Evolutionary conservation across 1,140 invertebrate species (phyloP), one percentile per base, ranked within the genome.

Genomic region (Melitaea cinxia): DNA sequence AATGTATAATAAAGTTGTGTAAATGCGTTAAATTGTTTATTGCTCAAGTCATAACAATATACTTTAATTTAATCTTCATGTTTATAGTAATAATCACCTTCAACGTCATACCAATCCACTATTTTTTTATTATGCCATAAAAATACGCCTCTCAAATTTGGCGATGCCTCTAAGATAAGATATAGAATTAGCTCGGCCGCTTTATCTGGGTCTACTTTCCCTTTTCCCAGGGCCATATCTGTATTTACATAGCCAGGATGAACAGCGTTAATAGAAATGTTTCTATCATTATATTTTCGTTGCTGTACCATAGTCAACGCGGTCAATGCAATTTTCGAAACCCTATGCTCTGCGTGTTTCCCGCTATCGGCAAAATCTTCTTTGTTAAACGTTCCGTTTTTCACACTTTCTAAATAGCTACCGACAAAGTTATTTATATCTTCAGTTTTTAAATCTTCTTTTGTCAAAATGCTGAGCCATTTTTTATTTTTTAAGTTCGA

Each of bases 301-400:
- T 85, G 91, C 57, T 93, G 77, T 49, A 93, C 92, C 71, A 93
- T 92, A 63, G 94, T 93, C 47, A 94, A 83, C 26, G 94, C 93
- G 62, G 94, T 93, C 67, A 93, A 85, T 50, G 94, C 94, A 79
- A 94, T 93, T 79, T 97, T 97, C 0, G 95, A 96, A n/a, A 94
- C 93, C 33, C 84, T 85, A 83, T 96, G 96, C 10, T 94, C 91
- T 35, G 85, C 91, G 54, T 91, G 91, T 23, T 93, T 93, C 86
- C 94, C 87, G 0, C 79, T 77, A 65, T 89, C 88, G 17, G 78
- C 85, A 55, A 88, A 96, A 64, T 95, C 94, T 14, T 90, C 80
- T 63, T 77, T 83, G 45, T 82, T 66, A 59, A 91, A 89, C 12
- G 84, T 89, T 56, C 88, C 88, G 35, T 91, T 88, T 73, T 77